Conservation (phyloP, 2,797 vertebrate genomes). For the Delichon dasypus region DNA sequence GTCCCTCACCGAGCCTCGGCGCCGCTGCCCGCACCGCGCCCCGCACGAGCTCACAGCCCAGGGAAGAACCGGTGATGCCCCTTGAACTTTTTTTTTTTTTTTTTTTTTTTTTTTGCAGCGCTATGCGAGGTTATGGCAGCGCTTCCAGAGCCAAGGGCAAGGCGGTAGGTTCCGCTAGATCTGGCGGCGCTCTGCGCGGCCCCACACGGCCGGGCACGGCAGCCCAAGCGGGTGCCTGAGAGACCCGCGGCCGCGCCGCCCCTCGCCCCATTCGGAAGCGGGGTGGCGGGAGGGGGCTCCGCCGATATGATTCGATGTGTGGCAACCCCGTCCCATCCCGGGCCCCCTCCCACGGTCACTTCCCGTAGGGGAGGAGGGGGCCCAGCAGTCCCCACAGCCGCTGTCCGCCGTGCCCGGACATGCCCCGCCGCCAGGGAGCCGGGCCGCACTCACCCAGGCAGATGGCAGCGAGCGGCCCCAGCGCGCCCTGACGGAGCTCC, state of each 20-base stretch:
- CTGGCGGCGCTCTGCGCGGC: not conserved
- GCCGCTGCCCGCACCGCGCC: not conserved
- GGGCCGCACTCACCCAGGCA: slow-evolving; percentile 52
- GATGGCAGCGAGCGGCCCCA: slow-evolving; percentile 72
- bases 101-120: not conserved
- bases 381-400: not conserved
- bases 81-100: not conserved
- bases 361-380: not conserved
- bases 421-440: not conserved
- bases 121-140: not conserved
- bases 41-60: not conserved
- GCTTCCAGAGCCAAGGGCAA: not conserved
- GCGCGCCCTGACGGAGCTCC: slow-evolving; percentile 60
- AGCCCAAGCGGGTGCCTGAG: not conserved
- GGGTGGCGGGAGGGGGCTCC: too few species aligned
- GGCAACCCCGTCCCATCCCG: not conserved
- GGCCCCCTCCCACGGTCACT: not conserved
- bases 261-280: not conserved
- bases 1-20: not conserved
- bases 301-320: rapidly evolving
- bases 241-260: not conserved
- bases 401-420: not conserved
- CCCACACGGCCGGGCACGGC: not conserved
- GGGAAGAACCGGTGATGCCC: not conserved
- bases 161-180: not conserved